Evolutionary conservation across 2,113 vertebrate genomes (phyloP).

Genomic region (Origma solitaria): DNA sequence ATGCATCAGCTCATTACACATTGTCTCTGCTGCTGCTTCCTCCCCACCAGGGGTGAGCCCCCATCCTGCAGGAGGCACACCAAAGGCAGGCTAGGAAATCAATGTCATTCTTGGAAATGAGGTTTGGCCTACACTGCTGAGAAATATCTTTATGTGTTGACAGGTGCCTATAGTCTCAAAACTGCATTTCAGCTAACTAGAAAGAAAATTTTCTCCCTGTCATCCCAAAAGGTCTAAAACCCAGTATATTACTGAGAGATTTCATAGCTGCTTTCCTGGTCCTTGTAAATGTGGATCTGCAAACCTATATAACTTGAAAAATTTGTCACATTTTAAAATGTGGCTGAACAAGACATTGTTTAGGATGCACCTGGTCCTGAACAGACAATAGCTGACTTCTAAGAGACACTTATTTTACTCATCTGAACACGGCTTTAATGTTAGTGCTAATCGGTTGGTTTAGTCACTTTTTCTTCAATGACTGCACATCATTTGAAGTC

Average conservation of each 20-base stretch:
- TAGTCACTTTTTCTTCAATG: background rate
- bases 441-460: fast-evolving
- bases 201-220: background rate
- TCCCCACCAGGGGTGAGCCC: background rate
- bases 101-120: background rate
- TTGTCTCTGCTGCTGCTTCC: background rate
- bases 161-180: background rate
- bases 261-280: background rate
- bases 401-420: background rate
- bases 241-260: background rate
- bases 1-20: background rate
- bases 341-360: background rate
- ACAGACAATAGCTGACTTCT: background rate
- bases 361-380: background rate
- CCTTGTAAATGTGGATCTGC: background rate
- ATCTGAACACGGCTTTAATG: background rate
- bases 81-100: background rate
- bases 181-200: background rate
- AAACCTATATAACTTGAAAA: background rate
- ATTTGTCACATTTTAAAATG: background rate
- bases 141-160: background rate
- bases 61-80: background rate
- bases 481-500: background rate
- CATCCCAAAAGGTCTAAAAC: background rate
- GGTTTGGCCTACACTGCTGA: background rate